phyloP scores from a whole-genome alignment of 2,888 invertebrate species.

The Teleiodes luculella region DNA sequence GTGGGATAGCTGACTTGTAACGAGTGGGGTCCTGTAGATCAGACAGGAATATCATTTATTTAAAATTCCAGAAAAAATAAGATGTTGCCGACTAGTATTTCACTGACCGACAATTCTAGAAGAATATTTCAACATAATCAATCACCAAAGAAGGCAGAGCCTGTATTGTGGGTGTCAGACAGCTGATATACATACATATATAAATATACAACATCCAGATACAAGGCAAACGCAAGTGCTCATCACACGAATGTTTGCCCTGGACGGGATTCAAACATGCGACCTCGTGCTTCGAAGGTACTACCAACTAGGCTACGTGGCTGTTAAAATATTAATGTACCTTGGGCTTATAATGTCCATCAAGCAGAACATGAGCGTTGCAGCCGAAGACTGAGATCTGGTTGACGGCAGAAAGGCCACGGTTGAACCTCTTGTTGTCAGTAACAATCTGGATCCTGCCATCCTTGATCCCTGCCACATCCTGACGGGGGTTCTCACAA shows the following conservation, averaged over 20 bases:
- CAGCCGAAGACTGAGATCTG: conserved; percentile 52
- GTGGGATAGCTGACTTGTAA: conserved; percentile 48
- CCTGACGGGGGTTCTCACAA: conserved; percentile 41
- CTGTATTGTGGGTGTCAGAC: too few species aligned
- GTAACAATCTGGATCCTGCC: conserved; percentile 31
- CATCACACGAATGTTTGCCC: too few species aligned
- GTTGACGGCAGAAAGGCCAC: conserved; percentile 62
- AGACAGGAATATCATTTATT: neutral
- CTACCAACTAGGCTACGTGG: too few species aligned
- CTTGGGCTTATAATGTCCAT: conserved; percentile 54
- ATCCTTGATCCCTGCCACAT: conserved; percentile 58
- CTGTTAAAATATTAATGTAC: too few species aligned
- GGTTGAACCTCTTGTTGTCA: conserved; percentile 74
- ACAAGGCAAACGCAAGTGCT: too few species aligned
- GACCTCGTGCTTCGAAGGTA: too few species aligned
- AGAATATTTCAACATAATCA: neutral
- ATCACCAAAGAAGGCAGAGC: too few species aligned
- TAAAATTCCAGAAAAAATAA: neutral
- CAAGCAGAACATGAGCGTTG: conserved; percentile 51
- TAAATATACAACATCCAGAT: too few species aligned
- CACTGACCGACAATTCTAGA: neutral
- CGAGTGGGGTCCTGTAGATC: conserved; percentile 38
- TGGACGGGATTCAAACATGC: too few species aligned
- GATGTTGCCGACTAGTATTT: too few species aligned
- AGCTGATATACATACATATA: too few species aligned